phyloP scores from a whole-genome alignment of 2,797 vertebrate genomes.

The Enteromius unitaeniatus region DNA sequence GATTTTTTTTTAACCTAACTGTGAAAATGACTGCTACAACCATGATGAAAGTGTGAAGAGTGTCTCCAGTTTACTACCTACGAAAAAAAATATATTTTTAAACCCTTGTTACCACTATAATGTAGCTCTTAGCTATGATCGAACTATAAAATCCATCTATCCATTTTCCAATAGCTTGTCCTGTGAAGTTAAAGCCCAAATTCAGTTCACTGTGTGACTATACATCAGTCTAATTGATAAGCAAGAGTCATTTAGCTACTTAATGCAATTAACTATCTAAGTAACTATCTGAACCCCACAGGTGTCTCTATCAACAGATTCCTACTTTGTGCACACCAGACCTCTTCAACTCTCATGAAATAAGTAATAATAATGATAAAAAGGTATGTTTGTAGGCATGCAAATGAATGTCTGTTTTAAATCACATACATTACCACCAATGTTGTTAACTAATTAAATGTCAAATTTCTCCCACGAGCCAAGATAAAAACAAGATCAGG shows the following conservation, averaged over 20 bases:
- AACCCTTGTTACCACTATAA: neutral
- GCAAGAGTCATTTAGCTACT: neutral
- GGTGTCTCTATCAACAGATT: slow-evolving; percentile 11
- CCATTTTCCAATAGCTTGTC: neutral
- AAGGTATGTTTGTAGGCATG: neutral
- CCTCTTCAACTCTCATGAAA: neutral
- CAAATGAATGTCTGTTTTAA: neutral
- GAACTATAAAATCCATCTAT: neutral
- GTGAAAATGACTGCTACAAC: neutral
- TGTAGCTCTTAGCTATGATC: neutral
- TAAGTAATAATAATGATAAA: neutral
- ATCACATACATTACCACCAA: neutral
- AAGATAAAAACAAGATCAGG: neutral
- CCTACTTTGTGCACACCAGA: neutral
- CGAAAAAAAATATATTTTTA: neutral
- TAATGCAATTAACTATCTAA: slow-evolving; percentile 9
- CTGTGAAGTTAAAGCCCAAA: neutral
- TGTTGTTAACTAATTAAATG: slow-evolving; percentile 12
- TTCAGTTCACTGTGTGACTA: neutral
- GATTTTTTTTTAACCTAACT: neutral
- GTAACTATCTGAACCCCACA: neutral
- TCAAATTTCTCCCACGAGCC: neutral
- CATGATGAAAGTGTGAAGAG: neutral
- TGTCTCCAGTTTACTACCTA: neutral
- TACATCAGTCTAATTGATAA: neutral